These are phyloP conservation scores for Ooceraea biroi DNA, from an alignment of 1,140 invertebrate species.

Conservation along the genomic window DNA sequence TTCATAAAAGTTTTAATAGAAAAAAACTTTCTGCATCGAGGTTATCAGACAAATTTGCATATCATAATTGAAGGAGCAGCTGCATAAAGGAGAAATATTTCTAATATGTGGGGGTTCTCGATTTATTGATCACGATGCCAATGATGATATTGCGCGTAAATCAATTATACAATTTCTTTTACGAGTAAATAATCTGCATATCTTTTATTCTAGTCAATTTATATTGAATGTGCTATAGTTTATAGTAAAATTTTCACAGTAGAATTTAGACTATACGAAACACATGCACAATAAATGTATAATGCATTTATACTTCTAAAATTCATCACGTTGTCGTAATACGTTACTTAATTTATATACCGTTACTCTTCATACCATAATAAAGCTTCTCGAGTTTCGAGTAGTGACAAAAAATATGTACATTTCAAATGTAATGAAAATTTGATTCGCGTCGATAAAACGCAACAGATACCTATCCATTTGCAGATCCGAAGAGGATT, in stretches of 20 bases:
- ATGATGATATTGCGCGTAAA: not conserved
- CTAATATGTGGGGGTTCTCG: slow-evolving; percentile 41
- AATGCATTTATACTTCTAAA: not conserved
- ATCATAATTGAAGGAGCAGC: slow-evolving; percentile 47
- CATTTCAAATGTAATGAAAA: slow-evolving; percentile 22
- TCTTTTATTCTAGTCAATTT: not conserved
- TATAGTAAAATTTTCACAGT: too few relatives aligned
- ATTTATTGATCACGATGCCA: not conserved
- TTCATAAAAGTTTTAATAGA: slow-evolving; percentile 53
- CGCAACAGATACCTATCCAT: slow-evolving; percentile 33
- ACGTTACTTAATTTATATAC: not conserved
- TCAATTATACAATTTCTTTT: not conserved
- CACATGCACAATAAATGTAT: too few relatives aligned
- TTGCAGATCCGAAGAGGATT: slow-evolving; percentile 1
- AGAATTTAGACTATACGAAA: too few relatives aligned
- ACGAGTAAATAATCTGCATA: not conserved
- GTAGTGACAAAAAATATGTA: slow-evolving; percentile 16
- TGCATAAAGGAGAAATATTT: slow-evolving; percentile 24
- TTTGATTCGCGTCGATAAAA: not conserved
- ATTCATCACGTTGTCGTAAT: slow-evolving; percentile 18
- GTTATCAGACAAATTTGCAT: slow-evolving; percentile 46
- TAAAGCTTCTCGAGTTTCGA: slow-evolving; percentile 12
- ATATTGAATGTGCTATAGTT: too few relatives aligned
- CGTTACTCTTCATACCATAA: slow-evolving; percentile 3
- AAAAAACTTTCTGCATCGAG: slow-evolving; percentile 13